Conservation (phyloP, 2,113 vertebrate species). For the Eudorcas thomsonii region DNA sequence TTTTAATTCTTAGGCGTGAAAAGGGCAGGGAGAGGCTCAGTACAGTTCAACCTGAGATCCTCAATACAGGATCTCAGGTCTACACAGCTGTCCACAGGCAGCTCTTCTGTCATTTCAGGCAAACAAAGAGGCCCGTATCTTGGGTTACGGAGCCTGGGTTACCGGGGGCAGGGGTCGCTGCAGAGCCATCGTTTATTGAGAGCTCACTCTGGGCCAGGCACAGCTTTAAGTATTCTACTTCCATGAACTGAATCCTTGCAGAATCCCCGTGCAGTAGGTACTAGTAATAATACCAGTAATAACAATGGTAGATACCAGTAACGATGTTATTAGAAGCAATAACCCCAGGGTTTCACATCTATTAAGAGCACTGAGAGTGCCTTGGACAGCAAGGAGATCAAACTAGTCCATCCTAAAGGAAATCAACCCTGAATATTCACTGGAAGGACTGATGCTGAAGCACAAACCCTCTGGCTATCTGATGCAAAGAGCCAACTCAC, state of each 20-base stretch:
- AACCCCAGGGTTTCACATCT: not conserved
- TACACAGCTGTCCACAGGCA: not conserved
- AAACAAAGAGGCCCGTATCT: not conserved
- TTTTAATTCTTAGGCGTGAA: not conserved
- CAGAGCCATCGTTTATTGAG: too few species aligned
- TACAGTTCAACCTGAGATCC: too few species aligned
- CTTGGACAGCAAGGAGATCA: not conserved
- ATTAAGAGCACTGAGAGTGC: not conserved
- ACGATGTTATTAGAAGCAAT: not conserved
- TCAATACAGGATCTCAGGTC: not conserved
- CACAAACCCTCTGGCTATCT: too few species aligned
- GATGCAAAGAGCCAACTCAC: not conserved
- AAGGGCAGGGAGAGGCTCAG: not conserved
- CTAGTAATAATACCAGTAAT: not conserved
- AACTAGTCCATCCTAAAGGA: not conserved
- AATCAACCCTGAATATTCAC: not conserved
- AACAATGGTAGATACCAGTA: not conserved
- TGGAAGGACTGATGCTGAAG: not conserved
- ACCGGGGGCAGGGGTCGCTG: not conserved
- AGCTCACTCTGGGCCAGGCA: not conserved
- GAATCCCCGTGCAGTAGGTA: not conserved
- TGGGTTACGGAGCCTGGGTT: not conserved
- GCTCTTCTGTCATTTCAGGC: not conserved
- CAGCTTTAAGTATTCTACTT: not conserved
- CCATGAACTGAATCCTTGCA: not conserved